Percentiles rank a stretch among this genome's conserved stretches.
These are phyloP conservation scores for Perizoma flavofasciatum DNA, from an alignment of 2,888 invertebrate species.

Conservation along the genomic window DNA sequence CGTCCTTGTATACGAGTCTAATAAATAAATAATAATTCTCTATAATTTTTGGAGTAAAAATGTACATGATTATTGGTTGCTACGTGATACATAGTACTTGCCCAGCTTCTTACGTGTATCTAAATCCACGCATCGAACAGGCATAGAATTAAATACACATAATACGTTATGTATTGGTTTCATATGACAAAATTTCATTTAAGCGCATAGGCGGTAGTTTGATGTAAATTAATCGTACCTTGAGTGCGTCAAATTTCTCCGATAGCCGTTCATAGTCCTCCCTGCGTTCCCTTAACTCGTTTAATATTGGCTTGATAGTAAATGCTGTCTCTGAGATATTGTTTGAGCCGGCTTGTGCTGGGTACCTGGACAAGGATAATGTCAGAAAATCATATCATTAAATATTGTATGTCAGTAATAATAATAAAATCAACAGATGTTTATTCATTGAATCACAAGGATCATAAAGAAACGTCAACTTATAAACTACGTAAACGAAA, in stretches of 20 bases:
- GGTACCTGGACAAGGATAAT: conserved; percentile 68
- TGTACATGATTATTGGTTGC: not conserved
- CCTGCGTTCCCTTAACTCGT: conserved; percentile 91
- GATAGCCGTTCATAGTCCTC: conserved; percentile 92
- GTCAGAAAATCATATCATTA: too few species aligned
- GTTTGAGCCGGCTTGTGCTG: conserved; percentile 70
- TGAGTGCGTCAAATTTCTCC: conserved; percentile 91
- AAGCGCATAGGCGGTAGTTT: too few species aligned
- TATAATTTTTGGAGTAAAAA: too few species aligned
- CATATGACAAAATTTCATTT: not conserved
- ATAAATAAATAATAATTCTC: too few species aligned
- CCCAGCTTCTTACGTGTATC: conserved; percentile 24
- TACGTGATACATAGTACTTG: conserved; percentile 24
- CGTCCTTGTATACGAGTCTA: too few species aligned
- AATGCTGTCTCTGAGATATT: conserved; percentile 76
- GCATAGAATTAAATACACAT: conserved; percentile 28
- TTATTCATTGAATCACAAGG: too few species aligned
- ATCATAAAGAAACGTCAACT: too few species aligned
- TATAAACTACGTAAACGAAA: too few species aligned
- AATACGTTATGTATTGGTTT: conserved; percentile 10
- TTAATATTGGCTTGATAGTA: conserved; percentile 88
- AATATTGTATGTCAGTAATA: too few species aligned
- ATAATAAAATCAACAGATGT: too few species aligned
- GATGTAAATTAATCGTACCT: conserved; percentile 71
- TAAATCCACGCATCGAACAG: conserved; percentile 21